These are phyloP conservation scores for Coenobita brevimanus DNA, from an alignment of 1,140 invertebrate genomes.

Conservation along the genomic window DNA sequence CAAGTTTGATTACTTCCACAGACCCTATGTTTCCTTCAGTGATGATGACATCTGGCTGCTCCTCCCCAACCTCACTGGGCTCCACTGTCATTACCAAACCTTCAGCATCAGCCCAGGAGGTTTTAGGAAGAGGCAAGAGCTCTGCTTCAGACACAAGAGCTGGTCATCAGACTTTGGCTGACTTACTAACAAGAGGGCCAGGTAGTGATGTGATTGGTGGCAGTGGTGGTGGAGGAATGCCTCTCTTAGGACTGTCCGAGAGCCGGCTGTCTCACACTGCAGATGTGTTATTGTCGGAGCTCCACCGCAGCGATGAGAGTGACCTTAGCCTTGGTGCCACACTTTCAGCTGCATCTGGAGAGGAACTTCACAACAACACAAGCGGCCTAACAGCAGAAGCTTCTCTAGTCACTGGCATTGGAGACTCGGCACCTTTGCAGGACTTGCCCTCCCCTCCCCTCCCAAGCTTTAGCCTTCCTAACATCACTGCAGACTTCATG, in stretches of 20 bases:
- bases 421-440: conserved; percentile 42
- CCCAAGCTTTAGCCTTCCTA: conserved; percentile 50
- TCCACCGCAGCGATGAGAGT: conserved; percentile 58
- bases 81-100: neutral
- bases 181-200: conserved; percentile 36
- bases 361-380: conserved; percentile 45
- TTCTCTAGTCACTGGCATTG: conserved; percentile 42
- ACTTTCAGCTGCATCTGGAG: conserved; percentile 17
- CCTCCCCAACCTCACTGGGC: conserved; percentile 35
- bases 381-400: conserved; percentile 38
- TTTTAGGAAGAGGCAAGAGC: neutral
- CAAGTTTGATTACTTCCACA: conserved; percentile 41
- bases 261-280: conserved; percentile 32
- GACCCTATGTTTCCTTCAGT: conserved; percentile 60
- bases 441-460: conserved; percentile 50
- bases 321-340: conserved; percentile 52
- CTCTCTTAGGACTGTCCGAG: conserved; percentile 34
- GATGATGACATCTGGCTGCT: conserved; percentile 32
- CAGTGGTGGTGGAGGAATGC: conserved; percentile 7
- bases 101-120: conserved; percentile 2
- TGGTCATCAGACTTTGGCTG: conserved; percentile 39
- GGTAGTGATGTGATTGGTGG: conserved; percentile 13
- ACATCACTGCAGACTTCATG: conserved; percentile 53
- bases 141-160: conserved; percentile 9
- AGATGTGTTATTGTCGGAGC: conserved; percentile 57